phyloP scores from a whole-genome alignment of 30 jellyfish, hydroid and myxozoan genomes.

The Hydractinia echinata region DNA sequence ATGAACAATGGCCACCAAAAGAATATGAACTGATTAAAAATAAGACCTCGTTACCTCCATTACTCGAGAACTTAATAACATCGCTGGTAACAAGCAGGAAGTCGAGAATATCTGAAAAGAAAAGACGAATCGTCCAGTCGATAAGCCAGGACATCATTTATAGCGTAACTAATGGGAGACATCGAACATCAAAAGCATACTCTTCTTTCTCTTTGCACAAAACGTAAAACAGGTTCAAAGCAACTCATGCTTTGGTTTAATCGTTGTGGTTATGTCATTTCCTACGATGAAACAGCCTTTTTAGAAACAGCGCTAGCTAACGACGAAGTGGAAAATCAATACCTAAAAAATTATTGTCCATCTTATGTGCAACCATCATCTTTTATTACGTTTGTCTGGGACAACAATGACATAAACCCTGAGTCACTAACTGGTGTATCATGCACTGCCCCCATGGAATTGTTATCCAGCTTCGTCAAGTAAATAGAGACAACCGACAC shows the following conservation, averaged over 20 bases:
- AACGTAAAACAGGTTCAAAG: constrained; percentile 16
- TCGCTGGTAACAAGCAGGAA: too few relatives aligned
- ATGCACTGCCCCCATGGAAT: constrained; percentile 6
- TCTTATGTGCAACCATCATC: constrained; percentile 4
- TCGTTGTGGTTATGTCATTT: neutral
- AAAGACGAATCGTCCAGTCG: neutral
- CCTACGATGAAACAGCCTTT: constrained; percentile 12
- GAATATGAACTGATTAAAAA: too few relatives aligned
- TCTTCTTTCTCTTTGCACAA: neutral
- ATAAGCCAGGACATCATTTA: too few relatives aligned
- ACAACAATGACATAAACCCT: constrained; percentile 3
- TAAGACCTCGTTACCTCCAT: too few relatives aligned
- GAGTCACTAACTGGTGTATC: constrained; percentile 7
- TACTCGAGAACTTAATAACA: too few relatives aligned
- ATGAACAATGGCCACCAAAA: too few relatives aligned
- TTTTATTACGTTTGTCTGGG: neutral
- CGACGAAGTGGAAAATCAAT: constrained; percentile 1
- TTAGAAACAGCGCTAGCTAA: neutral
- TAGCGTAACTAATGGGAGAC: too few relatives aligned
- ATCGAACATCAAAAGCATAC: constrained; percentile 2
- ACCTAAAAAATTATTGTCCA: neutral
- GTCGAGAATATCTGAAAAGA: too few relatives aligned
- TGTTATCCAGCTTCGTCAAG: constrained; percentile 8
- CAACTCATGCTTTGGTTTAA: constrained; percentile 1
- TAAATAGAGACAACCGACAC: neutral